Evolutionary conservation across 2,888 invertebrate species (phyloP), one percentile per base, ranked within the genome.

Genomic region (Luperina testacea): DNA sequence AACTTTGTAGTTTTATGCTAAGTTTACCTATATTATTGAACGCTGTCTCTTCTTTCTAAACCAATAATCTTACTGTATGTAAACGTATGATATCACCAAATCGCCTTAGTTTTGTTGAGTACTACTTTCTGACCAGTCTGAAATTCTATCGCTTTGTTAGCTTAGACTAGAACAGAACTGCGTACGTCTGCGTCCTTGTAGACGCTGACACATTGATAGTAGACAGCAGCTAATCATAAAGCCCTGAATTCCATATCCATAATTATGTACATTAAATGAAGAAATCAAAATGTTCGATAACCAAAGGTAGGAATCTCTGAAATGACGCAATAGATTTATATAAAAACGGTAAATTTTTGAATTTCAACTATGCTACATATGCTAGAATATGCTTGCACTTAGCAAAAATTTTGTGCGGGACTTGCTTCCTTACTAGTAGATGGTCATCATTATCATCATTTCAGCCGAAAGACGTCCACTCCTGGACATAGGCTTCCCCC

Each of bases 71-170:
- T 20, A 51, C 15, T 24, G 1, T 42, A 64, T 11, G 17, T 42
- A 17, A 45, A 61, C 20, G 1, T 53, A 63, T 65, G 70, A 73
- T 48, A 7, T 73, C 69, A 82, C 15, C 9, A 59, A 38, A 64
- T 3, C 9, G 72, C 57, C 9, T 69, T 15, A 57, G 1, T 68
- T 67, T 69, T 53, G 15, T 64, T 51, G 51, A 59, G 32, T 20
- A n/a, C 65, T 77, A 48, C 8, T 65, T 32, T 67, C 51, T 53
- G 71, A 42, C 17, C 17, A 42, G 53, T 45, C 3, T 76, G 59
- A 53, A 78, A 82, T 65, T 70, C 45, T 38, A 77, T 72, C 63
- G 27, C 61, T 69, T 64, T 75, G 64, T 64, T 80, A 32, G 32
- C 64, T 27, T 73, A 79, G 71, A 45, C 75, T 42, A 61, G n/a